Percentiles rank a stretch among this genome's conserved stretches.
Conservation (phyloP, 2,113 vertebrate genomes). For the Sinocyclocheilus maitianheensis region DNA sequence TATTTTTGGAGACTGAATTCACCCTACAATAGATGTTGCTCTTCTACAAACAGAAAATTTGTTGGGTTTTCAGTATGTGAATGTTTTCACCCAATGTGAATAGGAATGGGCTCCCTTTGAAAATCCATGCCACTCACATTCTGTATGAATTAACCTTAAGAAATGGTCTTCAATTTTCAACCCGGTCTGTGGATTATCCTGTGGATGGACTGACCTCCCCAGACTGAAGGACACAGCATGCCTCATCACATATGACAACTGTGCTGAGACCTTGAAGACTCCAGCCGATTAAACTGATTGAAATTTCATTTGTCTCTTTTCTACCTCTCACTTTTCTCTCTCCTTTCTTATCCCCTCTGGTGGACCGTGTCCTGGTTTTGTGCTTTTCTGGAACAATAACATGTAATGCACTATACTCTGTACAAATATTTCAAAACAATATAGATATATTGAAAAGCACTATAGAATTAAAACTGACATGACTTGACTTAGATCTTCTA, state of each 20-base stretch:
- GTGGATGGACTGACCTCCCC: slow-evolving; percentile 61
- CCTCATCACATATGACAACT: slow-evolving; percentile 59
- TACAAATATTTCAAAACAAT: background rate
- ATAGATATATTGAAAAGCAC: background rate
- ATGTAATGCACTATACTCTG: background rate
- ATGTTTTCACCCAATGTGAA: background rate
- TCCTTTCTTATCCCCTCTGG: slow-evolving; percentile 40
- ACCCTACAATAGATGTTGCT: background rate
- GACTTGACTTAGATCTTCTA: background rate
- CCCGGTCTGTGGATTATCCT: slow-evolving; percentile 62
- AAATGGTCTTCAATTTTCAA: slow-evolving; percentile 8
- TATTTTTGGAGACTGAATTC: background rate
- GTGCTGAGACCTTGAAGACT: slow-evolving; percentile 69
- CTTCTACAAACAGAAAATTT: background rate
- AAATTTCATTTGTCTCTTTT: slow-evolving; percentile 72
- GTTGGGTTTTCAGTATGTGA: background rate
- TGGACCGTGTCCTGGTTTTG: slow-evolving; percentile 30
- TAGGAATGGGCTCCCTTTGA: background rate
- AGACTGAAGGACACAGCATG: slow-evolving; percentile 69
- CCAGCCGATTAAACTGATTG: slow-evolving; percentile 74
- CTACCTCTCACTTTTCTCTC: slow-evolving; percentile 42
- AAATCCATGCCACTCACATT: background rate
- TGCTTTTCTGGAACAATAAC: slow-evolving; percentile 38
- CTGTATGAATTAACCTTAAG: background rate
- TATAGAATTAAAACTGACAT: background rate